phyloP scores from a whole-genome alignment of 2,113 vertebrate species.

The Engraulis encrasicolus region DNA sequence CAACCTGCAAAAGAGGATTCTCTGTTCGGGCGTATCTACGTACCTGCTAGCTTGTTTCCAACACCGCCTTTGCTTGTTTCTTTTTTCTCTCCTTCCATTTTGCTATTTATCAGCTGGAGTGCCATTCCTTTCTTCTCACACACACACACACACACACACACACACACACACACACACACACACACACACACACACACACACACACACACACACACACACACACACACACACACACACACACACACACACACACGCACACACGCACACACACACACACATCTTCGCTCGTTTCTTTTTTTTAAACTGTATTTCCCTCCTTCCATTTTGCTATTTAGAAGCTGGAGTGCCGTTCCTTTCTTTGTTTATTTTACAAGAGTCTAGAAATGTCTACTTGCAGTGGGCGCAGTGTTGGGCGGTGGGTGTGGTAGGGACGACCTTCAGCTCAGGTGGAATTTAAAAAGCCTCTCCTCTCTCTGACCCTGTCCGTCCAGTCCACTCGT shows the following conservation, averaged over 20 bases:
- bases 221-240: too few relatives aligned
- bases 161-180: too few relatives aligned
- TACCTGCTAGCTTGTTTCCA: constrained; percentile 5
- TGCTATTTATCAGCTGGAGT: constrained; percentile 43
- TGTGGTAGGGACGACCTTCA: constrained; percentile 37
- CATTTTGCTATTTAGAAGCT: constrained; percentile 44
- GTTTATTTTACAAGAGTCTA: constrained; percentile 47
- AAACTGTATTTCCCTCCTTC: too few relatives aligned
- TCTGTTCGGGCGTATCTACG: constrained; percentile 52
- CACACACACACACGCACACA: too few relatives aligned
- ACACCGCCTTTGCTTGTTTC: not conserved
- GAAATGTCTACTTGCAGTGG: too few relatives aligned
- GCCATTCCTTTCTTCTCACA: too few relatives aligned
- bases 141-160: too few relatives aligned
- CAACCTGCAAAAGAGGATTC: constrained; percentile 52
- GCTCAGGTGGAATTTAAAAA: constrained; percentile 42
- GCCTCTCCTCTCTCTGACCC: constrained; percentile 30
- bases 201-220: too few relatives aligned
- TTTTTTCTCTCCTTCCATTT: constrained; percentile 43
- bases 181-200: too few relatives aligned
- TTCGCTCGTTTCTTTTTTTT: too few relatives aligned
- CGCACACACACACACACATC: too few relatives aligned
- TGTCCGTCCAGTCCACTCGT: too few relatives aligned
- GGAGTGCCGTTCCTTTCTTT: constrained; percentile 18
- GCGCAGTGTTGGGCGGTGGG: constrained; percentile 10